Base-by-base conservation (phyloP, 2,888 invertebrate genomes). In the Bombylius discolor region DNA sequence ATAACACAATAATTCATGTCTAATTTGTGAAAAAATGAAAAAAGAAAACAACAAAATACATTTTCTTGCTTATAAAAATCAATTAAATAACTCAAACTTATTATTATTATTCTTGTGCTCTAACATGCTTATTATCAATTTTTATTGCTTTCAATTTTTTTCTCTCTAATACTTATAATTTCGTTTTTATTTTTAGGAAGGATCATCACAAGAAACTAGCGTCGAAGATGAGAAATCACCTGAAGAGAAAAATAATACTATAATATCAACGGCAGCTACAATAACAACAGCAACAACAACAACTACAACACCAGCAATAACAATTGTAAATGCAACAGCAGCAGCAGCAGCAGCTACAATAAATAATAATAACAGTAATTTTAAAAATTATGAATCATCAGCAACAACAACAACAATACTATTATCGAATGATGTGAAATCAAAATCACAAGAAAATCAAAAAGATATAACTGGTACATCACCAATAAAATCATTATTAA, bases 401-500 rank as follows among this genome's bases (percentile, higher is more conserved):
- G 39, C 39, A 54, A 23, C 44, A 52, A 44, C 31, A 52, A 49
- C 46, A 52, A 54, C 56, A 23, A 23, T 23, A 23, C 23, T 3
- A 23, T 23, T 23, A 55, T 51, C 55, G 44, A 55, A 44, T 47
- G 56, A 59, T 51, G 51, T 47, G 32, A 57, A 53, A 46, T 55
- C 46, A 44, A 44, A 45, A 23, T 54, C 57, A 62, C 62, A 57
- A 49, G 52, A 57, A 46, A 60, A 59, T 31, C 56, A 55, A 56
- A 61, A 57, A 53, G 60, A 56, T 51, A 33, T 55, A n/a, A 56
- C 52, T 55, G 51, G 61, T 46, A 61, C 60, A 53, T 71, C 73
- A 36, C 70, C 72, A n/a, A 65, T 69, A 5, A 69, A 67, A 55
- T 70, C 69, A 59, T 62, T 71, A 45, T 60, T 51, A 39, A 55